Evolutionary conservation across 2,797 vertebrate species (phyloP), one percentile per base, ranked within the genome.

Genomic region (Chelon labrosus): DNA sequence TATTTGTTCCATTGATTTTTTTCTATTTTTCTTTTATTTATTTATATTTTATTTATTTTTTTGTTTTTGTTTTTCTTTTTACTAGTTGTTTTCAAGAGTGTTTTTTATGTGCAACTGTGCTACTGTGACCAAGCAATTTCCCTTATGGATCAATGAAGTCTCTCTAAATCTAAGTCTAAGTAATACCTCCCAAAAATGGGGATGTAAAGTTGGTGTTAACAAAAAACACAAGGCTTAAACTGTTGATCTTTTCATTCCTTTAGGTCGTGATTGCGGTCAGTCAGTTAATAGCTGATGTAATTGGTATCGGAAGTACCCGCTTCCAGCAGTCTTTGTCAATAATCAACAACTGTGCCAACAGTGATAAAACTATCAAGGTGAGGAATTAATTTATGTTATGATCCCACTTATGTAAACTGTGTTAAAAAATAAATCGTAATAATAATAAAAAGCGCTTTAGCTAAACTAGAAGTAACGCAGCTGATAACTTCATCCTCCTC

Each of bases 311-410:
- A 73, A 97, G 98, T 80, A 99, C 97, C 9, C 95, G 98, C 73
- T 99, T 99, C 90, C 98, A 99, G 89, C 98, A 99, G 75, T 99
- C 98, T 25, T 94, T 99, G 72, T 99, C 98, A 39, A 97, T 99
- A 83, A 98, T 99, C 91, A 99, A 99, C 90, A 99, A 96, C 90
- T 99, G 97, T 91, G 98, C 98, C 91, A 99, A 99, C 90, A 98
- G 95, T 4, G 98, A 99, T 93, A 96, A 93, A 82, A 95, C 95
- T 51, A 97, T 98, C 79, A 99, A 99, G 96, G 98, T 99, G 55
- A 83, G 95, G n/a, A 64, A 50, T 14, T 38, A 0, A 37, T 46
- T 55, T 0, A 22, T 12, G 0, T 51, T 61, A 35, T 57, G 42
- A 22, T 39, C 59, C 16, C 19, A 13, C 6, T 27, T 49, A 6